Percentiles rank a stretch among this genome's conserved stretches.
Evolutionary conservation across 2,797 vertebrate genomes (phyloP).

Genomic region (Alca torda): DNA sequence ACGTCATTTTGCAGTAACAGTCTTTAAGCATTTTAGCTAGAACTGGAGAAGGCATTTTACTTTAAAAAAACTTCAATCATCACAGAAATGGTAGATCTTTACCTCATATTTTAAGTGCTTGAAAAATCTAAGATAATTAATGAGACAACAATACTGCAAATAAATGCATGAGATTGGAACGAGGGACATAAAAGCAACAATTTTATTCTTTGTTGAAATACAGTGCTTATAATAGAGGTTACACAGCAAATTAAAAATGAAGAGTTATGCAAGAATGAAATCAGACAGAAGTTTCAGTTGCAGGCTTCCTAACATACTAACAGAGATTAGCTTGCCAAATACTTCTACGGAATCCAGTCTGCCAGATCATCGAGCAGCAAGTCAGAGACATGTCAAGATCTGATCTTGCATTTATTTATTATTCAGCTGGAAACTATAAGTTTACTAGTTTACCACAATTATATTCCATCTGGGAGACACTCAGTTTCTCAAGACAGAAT

Average conservation of each 20-base stretch:
- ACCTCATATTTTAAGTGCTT: neutral
- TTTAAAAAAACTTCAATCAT: neutral
- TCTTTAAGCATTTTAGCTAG: neutral
- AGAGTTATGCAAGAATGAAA: neutral
- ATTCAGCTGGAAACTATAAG: slow-evolving; percentile 7
- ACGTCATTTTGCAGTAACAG: neutral
- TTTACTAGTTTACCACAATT: slow-evolving; percentile 17
- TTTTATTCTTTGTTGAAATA: neutral
- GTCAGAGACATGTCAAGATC: neutral
- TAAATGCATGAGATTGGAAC: neutral
- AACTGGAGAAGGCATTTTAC: neutral
- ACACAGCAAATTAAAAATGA: neutral
- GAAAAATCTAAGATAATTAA: neutral
- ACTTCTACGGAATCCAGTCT: slow-evolving; percentile 1
- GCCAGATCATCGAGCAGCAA: neutral
- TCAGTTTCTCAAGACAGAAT: neutral
- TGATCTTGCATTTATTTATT: slow-evolving; percentile 10
- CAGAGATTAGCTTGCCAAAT: slow-evolving; percentile 4
- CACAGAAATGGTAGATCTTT: neutral
- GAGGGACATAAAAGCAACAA: neutral
- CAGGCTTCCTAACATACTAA: neutral
- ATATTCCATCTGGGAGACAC: neutral
- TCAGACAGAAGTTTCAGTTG: neutral
- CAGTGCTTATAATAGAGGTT: neutral
- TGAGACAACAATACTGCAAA: neutral